These are phyloP conservation scores for western clawed frog (Xenopus tropicalis) DNA, from an alignment of 2,113 vertebrate genomes.

Conservation along the genomic window UCB_Xtro_10.0 CM004447.2:78558001-78558500, in stretches of 20 bases:
- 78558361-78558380: constrained; percentile 37
- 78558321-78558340: constrained; percentile 34
- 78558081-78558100: too few relatives aligned
- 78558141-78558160: neutral
- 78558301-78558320: constrained; percentile 26
- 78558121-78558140: neutral
- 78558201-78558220: too few relatives aligned
- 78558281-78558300: constrained; percentile 42
- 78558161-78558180: too few relatives aligned
- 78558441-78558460: constrained; percentile 58
- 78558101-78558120: neutral
- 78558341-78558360: constrained; percentile 44
- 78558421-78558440: constrained; percentile 53
- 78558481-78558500: constrained; percentile 70
- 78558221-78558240: neutral
- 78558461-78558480: constrained; percentile 69
- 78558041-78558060: too few relatives aligned
- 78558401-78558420: constrained; percentile 62
- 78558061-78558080: neutral
- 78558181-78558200: too few relatives aligned
- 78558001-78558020: too few relatives aligned
- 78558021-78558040: too few relatives aligned
- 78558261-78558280: constrained; percentile 41
- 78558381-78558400: constrained; percentile 51
- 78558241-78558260: neutral